A percentile compares a stretch with the other conserved stretches of the same genome.
These are phyloP conservation scores for Prorops nasuta DNA, from an alignment of 1,140 invertebrate genomes.

Conservation along the genomic window DNA sequence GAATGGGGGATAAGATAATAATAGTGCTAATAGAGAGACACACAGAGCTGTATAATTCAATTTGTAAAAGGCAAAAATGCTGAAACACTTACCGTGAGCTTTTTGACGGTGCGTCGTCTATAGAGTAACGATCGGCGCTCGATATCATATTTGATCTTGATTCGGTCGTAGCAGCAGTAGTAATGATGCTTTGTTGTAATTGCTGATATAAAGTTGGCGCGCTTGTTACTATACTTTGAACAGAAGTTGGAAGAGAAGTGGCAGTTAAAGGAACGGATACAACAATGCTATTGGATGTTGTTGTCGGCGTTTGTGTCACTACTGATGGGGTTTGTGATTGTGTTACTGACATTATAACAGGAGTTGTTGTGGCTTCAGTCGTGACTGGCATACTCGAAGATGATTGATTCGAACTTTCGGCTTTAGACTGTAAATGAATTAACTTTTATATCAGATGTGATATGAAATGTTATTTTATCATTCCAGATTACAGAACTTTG, in stretches of 20 bases:
- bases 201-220: conserved; percentile 48
- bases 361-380: conserved; percentile 41
- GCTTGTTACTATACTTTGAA: conserved; percentile 42
- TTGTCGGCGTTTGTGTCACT: conserved; percentile 41
- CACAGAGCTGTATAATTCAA: neutral
- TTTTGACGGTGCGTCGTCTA: conserved; percentile 39
- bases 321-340: conserved; percentile 36
- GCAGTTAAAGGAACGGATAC: conserved; percentile 48
- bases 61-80: neutral
- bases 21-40: no score
- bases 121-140: conserved; percentile 25
- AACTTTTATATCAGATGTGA: neutral
- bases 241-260: conserved; percentile 39
- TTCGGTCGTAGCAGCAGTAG: conserved; percentile 29
- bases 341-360: conserved; percentile 48
- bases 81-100: conserved; percentile 40
- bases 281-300: conserved; percentile 48
- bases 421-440: conserved; percentile 37
- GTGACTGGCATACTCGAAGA: conserved; percentile 29
- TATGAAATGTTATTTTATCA: neutral
- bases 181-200: conserved; percentile 46
- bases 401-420: conserved; percentile 38
- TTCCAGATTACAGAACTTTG: neutral
- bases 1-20: no score
- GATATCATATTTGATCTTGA: conserved; percentile 20